These are phyloP conservation scores for Mesembrinibis cayennensis DNA, from an alignment of 2,113 vertebrate species.

Conservation along the genomic window DNA sequence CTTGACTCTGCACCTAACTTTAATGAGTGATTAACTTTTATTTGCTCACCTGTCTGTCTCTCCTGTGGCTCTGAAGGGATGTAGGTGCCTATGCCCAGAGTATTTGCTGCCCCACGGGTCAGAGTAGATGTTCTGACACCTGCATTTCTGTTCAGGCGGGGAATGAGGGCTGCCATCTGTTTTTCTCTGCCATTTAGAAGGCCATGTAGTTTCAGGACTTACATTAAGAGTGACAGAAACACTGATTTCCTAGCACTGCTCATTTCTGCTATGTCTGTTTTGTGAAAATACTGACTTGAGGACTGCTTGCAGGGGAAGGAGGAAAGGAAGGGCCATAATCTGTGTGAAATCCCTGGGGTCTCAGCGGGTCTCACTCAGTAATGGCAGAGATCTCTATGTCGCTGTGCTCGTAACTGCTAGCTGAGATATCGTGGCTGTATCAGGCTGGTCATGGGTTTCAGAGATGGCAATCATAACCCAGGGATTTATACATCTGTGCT, in stretches of 20 bases:
- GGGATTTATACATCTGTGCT: background rate
- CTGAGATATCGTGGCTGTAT: background rate
- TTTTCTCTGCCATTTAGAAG: background rate
- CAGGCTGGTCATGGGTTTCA: background rate
- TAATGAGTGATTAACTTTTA: background rate
- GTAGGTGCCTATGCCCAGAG: background rate
- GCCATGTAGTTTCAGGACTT: background rate
- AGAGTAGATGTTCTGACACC: background rate
- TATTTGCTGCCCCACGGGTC: background rate
- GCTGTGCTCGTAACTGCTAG: background rate
- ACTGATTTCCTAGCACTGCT: background rate
- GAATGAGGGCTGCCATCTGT: background rate
- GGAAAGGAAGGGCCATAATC: background rate
- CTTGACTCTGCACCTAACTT: background rate
- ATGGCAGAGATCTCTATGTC: background rate
- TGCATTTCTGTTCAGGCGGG: background rate
- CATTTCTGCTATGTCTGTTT: background rate
- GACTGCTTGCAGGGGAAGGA: background rate
- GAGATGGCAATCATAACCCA: background rate
- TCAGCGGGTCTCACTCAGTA: rapidly evolving
- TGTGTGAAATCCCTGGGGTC: background rate
- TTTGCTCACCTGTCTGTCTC: background rate
- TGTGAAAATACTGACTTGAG: background rate
- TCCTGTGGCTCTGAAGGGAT: background rate
- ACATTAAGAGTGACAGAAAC: background rate